Evolutionary conservation across 2,888 invertebrate genomes (phyloP).

Genomic region (Trichacis sp.): DNA sequence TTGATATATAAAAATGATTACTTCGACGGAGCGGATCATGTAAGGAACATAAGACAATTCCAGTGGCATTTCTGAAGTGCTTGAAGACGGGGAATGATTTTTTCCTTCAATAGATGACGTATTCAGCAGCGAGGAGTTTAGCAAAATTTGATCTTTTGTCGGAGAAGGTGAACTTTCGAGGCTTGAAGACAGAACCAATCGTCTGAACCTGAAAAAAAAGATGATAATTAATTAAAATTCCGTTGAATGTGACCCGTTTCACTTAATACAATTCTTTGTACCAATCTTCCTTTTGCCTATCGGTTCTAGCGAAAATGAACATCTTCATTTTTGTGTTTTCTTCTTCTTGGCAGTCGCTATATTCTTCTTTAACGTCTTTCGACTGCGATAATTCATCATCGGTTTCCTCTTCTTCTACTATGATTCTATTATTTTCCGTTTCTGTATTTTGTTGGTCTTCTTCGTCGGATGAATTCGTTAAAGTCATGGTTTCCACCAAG

Average conservation of each 20-base stretch:
- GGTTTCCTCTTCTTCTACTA: slow-evolving; percentile 69
- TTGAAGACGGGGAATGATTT: slow-evolving; percentile 43
- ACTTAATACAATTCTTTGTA: too few relatives aligned
- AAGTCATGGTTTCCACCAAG: slow-evolving; percentile 52
- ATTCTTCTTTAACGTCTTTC: slow-evolving; percentile 54
- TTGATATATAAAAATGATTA: too few relatives aligned
- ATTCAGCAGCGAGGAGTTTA: slow-evolving; percentile 38
- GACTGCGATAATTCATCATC: slow-evolving; percentile 63
- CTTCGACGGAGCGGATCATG: slow-evolving; percentile 61
- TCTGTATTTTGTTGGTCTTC: slow-evolving; percentile 51
- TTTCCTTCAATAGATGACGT: slow-evolving; percentile 52
- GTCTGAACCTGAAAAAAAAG: slow-evolving; percentile 71
- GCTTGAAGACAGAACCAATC: slow-evolving; percentile 69
- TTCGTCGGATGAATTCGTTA: slow-evolving; percentile 64
- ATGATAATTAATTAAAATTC: too few relatives aligned
- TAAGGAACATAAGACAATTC: slow-evolving; percentile 61
- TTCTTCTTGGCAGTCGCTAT: slow-evolving; percentile 57
- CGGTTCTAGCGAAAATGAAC: slow-evolving; percentile 82
- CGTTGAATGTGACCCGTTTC: too few relatives aligned
- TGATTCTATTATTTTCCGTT: slow-evolving; percentile 64
- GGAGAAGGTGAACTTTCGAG: slow-evolving; percentile 54
- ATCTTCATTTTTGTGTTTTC: slow-evolving; percentile 63
- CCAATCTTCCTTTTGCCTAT: slow-evolving; percentile 93
- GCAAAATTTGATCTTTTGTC: slow-evolving; percentile 49
- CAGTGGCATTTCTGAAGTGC: slow-evolving; percentile 50